Conservation (phyloP, 92 coral and sea anemone species). For the Paramuricea clavata region DNA sequence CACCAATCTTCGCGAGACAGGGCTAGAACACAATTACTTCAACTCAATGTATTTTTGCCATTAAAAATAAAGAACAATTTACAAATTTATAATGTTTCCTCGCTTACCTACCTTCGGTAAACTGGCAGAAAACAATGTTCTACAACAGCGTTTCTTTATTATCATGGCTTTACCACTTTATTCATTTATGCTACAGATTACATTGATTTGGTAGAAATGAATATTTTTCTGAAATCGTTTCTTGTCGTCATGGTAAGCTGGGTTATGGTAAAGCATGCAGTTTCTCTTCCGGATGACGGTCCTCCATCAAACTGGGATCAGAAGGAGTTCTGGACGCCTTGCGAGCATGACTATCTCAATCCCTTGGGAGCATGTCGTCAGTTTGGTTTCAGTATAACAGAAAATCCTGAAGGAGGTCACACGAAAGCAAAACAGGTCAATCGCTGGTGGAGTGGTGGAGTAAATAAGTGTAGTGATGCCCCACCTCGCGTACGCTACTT, state of each 20-base stretch:
- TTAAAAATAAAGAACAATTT: no score
- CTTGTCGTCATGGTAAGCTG: background rate
- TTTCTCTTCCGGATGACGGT: background rate
- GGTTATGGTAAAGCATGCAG: background rate
- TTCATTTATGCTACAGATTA: no score
- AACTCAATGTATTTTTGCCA: no score
- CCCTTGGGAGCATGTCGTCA: slow-evolving; percentile 13
- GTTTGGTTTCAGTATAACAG: slow-evolving; percentile 9
- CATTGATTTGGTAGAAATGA: background rate
- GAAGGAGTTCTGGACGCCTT: slow-evolving; percentile 13
- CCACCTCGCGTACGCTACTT: background rate
- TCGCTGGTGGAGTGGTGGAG: background rate
- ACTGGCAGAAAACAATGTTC: no score
- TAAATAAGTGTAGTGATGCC: background rate
- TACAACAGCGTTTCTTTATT: no score
- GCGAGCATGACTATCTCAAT: slow-evolving; percentile 12
- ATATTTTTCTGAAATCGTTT: background rate
- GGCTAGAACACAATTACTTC: no score
- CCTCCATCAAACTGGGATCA: background rate
- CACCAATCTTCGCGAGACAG: no score
- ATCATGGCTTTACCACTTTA: no score
- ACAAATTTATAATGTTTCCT: no score
- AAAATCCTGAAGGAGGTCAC: slow-evolving; percentile 21
- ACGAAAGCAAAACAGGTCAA: slow-evolving; percentile 24
- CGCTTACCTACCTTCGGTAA: no score